phyloP scores from a whole-genome alignment of 2,888 invertebrate species.

The Agapetus fuscipes region DNA sequence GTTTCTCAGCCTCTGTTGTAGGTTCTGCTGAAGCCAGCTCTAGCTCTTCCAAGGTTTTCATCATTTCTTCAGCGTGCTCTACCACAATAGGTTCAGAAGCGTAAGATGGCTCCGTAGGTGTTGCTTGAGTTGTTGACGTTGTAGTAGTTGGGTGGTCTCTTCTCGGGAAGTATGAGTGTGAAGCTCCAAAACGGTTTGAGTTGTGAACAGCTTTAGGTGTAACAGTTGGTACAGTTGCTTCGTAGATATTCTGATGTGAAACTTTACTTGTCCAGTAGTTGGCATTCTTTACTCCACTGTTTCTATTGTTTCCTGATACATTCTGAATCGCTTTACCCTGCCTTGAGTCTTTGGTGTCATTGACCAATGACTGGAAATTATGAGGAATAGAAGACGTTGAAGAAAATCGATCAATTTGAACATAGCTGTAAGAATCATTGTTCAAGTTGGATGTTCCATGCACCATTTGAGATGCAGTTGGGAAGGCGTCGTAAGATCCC shows the following conservation, averaged over 20 bases:
- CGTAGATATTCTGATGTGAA: conserved; percentile 19
- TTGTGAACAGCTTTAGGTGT: conserved; percentile 15
- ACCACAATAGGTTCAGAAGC: conserved; percentile 40
- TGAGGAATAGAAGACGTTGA: conserved; percentile 8
- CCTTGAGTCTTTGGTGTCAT: conserved; percentile 20
- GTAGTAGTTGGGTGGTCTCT: conserved; percentile 1
- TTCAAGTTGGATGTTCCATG: conserved; percentile 1
- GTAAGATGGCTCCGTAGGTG: conserved; percentile 24
- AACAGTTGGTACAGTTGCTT: conserved; percentile 27
- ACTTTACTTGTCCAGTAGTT: too few relatives aligned
- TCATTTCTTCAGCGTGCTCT: conserved; percentile 59
- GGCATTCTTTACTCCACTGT: conserved; percentile 21
- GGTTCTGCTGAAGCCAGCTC: conserved; percentile 40
- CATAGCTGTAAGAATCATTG: conserved; percentile 5
- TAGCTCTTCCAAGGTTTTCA: conserved; percentile 55
- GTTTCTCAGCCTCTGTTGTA: conserved; percentile 38
- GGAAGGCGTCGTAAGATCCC: conserved; percentile 13
- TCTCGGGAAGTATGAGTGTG: not conserved
- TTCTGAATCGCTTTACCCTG: conserved; percentile 13
- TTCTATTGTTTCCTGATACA: conserved; percentile 22
- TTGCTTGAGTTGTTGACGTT: conserved; percentile 21
- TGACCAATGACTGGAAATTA: conserved; percentile 7
- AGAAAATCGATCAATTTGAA: conserved; percentile 13
- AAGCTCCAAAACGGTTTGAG: not conserved
- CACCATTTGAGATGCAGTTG: conserved; percentile 3